These are phyloP conservation scores for Eristalis arbustorum DNA, from an alignment of 2,888 invertebrate species.

Conservation along the genomic window DNA sequence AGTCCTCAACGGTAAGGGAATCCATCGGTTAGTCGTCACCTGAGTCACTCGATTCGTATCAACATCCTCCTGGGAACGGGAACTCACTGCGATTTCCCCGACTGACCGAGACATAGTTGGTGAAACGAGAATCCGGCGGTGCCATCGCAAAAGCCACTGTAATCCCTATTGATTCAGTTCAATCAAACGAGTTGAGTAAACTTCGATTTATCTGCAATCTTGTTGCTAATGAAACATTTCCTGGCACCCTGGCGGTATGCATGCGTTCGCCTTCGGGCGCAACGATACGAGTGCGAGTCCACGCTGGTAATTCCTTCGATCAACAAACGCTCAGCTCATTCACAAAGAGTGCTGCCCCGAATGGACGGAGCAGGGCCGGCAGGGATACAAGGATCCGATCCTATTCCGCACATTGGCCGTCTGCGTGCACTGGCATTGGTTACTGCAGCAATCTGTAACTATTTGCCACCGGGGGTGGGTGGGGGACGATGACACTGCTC, in stretches of 20 bases:
- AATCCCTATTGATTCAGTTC: conserved; percentile 41
- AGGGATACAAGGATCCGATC: background rate
- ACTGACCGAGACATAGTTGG: background rate
- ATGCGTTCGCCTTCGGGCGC: background rate
- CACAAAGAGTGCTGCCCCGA: background rate
- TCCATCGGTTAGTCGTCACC: background rate
- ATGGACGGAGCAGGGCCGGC: background rate
- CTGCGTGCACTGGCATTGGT: conserved; percentile 62
- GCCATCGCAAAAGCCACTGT: conserved; percentile 1
- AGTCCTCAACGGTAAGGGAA: background rate
- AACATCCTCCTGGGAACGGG: background rate
- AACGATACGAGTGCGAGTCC: background rate
- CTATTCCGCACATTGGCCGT: background rate
- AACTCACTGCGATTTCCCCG: background rate
- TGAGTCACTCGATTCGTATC: background rate
- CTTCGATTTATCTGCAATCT: conserved; percentile 58
- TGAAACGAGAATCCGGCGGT: background rate
- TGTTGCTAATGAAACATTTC: conserved; percentile 52
- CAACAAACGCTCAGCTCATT: conserved; percentile 33
- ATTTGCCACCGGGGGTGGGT: background rate
- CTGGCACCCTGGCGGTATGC: background rate
- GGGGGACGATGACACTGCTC: background rate
- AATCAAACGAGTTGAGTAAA: conserved; percentile 51
- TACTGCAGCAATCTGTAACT: conserved; percentile 41
- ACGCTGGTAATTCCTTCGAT: conserved; percentile 49